These are phyloP conservation scores for Eristalis arbustorum DNA, from an alignment of 2,888 invertebrate genomes.

Conservation along the genomic window DNA sequence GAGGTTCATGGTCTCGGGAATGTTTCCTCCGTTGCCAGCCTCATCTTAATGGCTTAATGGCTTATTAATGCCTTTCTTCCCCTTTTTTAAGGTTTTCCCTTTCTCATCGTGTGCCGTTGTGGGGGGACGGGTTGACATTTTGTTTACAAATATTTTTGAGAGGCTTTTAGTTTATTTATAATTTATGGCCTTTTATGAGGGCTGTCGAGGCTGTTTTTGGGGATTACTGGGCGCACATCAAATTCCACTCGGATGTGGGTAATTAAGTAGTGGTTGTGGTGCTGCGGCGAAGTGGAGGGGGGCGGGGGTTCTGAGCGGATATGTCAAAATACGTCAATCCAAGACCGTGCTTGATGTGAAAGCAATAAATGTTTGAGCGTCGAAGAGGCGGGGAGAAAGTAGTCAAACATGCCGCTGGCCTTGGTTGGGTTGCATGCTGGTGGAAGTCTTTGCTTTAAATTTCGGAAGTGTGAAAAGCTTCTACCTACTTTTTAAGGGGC, in stretches of 20 bases:
- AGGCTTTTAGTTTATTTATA: constrained; percentile 24
- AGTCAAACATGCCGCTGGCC: neutral
- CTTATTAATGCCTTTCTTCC: constrained; percentile 14
- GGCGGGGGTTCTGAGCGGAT: neutral
- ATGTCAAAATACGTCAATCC: neutral
- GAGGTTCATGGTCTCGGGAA: constrained; percentile 44
- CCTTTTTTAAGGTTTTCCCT: neutral
- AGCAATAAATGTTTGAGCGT: neutral
- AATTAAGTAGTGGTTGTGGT: neutral
- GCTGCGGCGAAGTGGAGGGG: too few relatives aligned
- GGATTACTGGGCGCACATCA: neutral
- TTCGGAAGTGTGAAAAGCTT: too few relatives aligned
- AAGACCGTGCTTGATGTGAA: neutral
- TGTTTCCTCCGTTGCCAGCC: neutral
- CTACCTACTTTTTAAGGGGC: too few relatives aligned
- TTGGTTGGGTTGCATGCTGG: too few relatives aligned
- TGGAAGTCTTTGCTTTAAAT: too few relatives aligned
- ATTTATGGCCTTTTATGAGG: constrained; percentile 10
- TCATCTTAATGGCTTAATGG: constrained; percentile 45
- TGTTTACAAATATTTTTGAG: constrained; percentile 32
- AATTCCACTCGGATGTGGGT: neutral
- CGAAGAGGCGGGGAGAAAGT: too few relatives aligned
- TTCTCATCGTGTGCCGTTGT: neutral
- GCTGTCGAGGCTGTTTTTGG: constrained; percentile 1
- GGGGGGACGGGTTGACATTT: constrained; percentile 36